Percentiles rank a stretch among this genome's conserved stretches.
Conservation (phyloP, 1,140 invertebrate species). For the Drosophila lini region DNA sequence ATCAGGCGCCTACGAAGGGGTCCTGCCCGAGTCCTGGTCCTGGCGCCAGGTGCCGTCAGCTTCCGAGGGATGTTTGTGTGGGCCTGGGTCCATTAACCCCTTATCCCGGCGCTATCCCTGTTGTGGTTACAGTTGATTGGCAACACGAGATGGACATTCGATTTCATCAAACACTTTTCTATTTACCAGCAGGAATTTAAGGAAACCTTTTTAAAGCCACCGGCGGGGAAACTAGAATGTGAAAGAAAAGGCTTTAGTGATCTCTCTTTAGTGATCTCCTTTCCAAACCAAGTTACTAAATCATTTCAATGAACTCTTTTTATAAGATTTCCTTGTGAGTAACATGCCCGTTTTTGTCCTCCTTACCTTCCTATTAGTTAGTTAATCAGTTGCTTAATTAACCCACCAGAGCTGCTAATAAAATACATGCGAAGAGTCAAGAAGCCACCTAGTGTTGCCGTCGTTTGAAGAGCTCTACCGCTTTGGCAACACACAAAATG, state of each 20-base stretch:
- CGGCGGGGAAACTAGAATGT: background rate
- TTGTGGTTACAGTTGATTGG: constrained; percentile 3
- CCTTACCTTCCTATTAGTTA: background rate
- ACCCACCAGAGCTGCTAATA: background rate
- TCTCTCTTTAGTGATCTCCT: background rate
- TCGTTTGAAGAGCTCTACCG: background rate
- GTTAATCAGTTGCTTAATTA: background rate
- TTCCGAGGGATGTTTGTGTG: constrained; percentile 1
- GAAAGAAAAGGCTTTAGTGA: background rate
- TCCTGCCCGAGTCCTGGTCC: constrained; percentile 1
- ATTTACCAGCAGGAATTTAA: background rate
- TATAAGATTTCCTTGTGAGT: too few relatives aligned
- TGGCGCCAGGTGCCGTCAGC: constrained; percentile 22
- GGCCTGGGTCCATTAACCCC: constrained; percentile 6
- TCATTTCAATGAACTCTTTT: background rate
- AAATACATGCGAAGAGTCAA: background rate
- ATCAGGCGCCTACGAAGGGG: constrained; percentile 48
- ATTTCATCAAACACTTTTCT: constrained; percentile 9
- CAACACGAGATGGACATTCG: constrained; percentile 8
- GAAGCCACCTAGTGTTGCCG: background rate
- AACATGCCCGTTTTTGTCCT: background rate
- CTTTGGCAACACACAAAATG: constrained; percentile 18
- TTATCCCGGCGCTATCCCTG: background rate
- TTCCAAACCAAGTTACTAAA: background rate
- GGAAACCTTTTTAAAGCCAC: background rate